These are phyloP conservation scores for Phaetusa simplex DNA, from an alignment of 2,113 vertebrate species.

Conservation along the genomic window DNA sequence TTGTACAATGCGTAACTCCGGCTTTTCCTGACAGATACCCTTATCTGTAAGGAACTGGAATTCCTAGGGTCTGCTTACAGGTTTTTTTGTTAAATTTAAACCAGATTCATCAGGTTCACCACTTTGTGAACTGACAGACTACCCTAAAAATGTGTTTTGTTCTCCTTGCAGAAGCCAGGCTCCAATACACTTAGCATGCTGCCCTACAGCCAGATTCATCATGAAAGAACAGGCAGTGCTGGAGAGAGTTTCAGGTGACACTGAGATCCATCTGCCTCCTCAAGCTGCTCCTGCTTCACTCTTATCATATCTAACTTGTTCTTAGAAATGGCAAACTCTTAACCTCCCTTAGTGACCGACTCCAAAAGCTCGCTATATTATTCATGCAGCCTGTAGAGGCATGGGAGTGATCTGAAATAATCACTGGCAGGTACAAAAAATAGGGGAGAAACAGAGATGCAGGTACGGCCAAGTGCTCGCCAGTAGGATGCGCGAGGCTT, in stretches of 20 bases:
- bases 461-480: background rate
- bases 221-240: background rate
- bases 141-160: background rate
- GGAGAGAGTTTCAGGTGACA: background rate
- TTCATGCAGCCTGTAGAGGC: background rate
- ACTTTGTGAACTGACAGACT: background rate
- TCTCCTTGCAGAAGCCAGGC: background rate
- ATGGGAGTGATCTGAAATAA: background rate
- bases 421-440: background rate
- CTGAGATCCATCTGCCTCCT: background rate
- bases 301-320: background rate
- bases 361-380: background rate
- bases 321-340: background rate
- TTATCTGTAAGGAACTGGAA: background rate
- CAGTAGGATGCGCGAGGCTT: background rate
- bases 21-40: background rate
- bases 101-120: background rate
- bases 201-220: background rate
- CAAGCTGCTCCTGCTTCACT: background rate
- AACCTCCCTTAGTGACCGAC: background rate
- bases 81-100: background rate
- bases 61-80: background rate
- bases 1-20: background rate
- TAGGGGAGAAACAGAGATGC: background rate
- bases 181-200: background rate